These are phyloP conservation scores for Chloroceryle amazona DNA, from an alignment of 2,797 vertebrate species.

Conservation along the genomic window DNA sequence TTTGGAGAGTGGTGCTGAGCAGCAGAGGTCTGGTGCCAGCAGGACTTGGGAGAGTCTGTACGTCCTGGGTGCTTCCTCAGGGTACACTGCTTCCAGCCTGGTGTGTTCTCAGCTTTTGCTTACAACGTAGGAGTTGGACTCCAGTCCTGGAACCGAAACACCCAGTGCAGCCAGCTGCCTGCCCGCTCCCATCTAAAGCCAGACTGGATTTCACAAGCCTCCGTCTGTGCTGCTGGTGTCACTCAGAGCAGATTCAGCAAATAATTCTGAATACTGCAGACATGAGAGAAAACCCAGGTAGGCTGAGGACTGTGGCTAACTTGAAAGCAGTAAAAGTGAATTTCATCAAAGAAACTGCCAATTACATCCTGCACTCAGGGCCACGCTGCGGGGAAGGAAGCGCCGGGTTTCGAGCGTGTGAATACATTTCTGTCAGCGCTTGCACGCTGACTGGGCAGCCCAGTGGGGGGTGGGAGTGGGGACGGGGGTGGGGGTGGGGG, in stretches of 20 bases:
- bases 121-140: background rate
- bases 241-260: background rate
- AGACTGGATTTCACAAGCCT: background rate
- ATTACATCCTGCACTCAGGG: background rate
- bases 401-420: background rate
- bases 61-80: background rate
- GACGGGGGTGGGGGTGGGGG: background rate
- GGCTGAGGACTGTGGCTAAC: background rate
- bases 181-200: rapidly evolving
- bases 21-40: background rate
- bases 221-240: background rate
- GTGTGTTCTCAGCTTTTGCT: background rate
- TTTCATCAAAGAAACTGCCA: background rate
- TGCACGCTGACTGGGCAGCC: background rate
- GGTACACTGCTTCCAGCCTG: background rate
- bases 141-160: background rate
- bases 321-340: conserved; percentile 38
- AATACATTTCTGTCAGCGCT: background rate
- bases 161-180: too few species aligned
- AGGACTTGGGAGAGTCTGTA: background rate
- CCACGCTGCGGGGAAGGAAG: background rate
- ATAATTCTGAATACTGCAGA: background rate
- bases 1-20: background rate
- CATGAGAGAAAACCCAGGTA: background rate
- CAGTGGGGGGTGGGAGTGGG: background rate